Evolutionary conservation across 2,113 vertebrate genomes (phyloP).

Genomic region (Periophthalmodon schlosseri): DNA sequence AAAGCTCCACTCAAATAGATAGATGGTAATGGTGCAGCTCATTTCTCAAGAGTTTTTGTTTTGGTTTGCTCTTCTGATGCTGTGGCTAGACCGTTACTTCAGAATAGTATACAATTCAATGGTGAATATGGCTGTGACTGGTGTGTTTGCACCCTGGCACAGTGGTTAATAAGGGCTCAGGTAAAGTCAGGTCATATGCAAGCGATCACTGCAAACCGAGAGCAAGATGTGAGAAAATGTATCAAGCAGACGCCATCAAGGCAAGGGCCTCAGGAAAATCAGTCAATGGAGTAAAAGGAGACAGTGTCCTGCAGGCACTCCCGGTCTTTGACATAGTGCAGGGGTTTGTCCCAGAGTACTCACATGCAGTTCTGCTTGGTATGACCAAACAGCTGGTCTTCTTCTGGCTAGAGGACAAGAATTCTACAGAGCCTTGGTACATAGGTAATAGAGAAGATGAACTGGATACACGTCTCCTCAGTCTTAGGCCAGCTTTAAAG

Average conservation of each 20-base stretch:
- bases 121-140: constrained; percentile 41
- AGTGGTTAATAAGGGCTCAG: background rate
- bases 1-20: constrained; percentile 7
- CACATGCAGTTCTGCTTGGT: constrained; percentile 12
- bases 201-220: constrained; percentile 17
- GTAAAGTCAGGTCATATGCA: background rate
- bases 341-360: constrained; percentile 29
- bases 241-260: background rate
- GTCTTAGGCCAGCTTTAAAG: constrained; percentile 12
- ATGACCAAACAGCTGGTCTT: constrained; percentile 33
- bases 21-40: constrained; percentile 3
- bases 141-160: constrained; percentile 40
- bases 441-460: constrained; percentile 2
- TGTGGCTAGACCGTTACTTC: constrained; percentile 27
- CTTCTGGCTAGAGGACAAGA: constrained; percentile 13
- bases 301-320: constrained; percentile 18
- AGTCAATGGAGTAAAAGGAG: constrained; percentile 26
- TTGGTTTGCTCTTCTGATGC: constrained; percentile 35
- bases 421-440: constrained; percentile 5
- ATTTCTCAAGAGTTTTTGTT: constrained; percentile 29
- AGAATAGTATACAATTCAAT: constrained; percentile 28
- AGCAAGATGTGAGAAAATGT: constrained; percentile 4
- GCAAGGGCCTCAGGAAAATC: background rate
- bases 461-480: background rate
- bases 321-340: constrained; percentile 33